Conservation (phyloP, 64 coral and sea anemone genomes). For the Stichodactyla mertensii region DNA sequence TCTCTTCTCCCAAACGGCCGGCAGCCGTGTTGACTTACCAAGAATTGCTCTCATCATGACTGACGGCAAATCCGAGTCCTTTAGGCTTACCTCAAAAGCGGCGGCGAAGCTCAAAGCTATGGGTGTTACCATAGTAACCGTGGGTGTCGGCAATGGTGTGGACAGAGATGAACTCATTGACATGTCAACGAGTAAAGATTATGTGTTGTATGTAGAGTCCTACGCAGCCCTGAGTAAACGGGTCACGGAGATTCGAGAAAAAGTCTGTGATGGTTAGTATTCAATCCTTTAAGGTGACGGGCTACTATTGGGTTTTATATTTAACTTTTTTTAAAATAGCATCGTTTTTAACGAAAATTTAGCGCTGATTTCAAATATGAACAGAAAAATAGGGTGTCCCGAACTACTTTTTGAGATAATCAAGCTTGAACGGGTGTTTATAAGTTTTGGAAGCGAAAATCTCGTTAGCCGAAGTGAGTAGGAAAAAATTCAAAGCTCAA, state of each 20-base stretch:
- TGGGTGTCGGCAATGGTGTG: conserved; percentile 10
- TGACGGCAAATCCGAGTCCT: conserved; percentile 22
- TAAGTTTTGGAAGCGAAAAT: no score
- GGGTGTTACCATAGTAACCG: conserved; percentile 19
- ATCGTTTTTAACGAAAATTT: no score
- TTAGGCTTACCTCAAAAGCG: background rate
- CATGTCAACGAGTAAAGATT: conserved; percentile 2
- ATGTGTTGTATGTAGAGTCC: conserved; percentile 23
- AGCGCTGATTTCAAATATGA: no score
- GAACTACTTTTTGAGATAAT: no score
- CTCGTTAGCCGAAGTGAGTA: no score
- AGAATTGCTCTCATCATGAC: conserved; percentile 34
- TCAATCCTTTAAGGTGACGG: no score
- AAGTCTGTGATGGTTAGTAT: conserved; percentile 26
- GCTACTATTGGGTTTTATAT: no score
- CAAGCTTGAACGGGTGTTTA: no score
- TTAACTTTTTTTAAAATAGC: no score
- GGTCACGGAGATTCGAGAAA: conserved; percentile 13
- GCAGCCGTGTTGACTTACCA: conserved; percentile 7
- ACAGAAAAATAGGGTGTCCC: no score
- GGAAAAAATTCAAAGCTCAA: no score
- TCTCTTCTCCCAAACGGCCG: background rate
- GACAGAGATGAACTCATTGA: background rate
- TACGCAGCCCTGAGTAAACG: conserved; percentile 27
- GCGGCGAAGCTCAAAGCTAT: conserved; percentile 14